These are phyloP conservation scores for Dicyrtoma fusca DNA, from an alignment of 2,888 invertebrate genomes.

Conservation along the genomic window DNA sequence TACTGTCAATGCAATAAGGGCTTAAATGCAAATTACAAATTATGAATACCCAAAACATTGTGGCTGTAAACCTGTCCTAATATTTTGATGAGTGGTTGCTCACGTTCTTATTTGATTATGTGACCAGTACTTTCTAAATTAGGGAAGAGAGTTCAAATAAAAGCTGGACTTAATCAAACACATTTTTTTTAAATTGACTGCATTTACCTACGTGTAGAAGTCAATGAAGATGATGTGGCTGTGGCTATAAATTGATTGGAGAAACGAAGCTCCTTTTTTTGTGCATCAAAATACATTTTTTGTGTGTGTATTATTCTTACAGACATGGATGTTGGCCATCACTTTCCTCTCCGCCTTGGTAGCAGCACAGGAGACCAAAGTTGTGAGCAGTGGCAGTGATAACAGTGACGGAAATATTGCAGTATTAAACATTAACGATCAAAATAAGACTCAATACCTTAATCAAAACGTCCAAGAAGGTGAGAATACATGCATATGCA, in stretches of 20 bases:
- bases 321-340: conserved; percentile 31
- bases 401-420: conserved; percentile 65
- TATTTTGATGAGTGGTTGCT: too few species aligned
- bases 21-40: too few species aligned
- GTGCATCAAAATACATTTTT: not conserved
- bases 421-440: conserved; percentile 71
- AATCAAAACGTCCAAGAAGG: conserved; percentile 76
- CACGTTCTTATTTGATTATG: not conserved
- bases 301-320: conserved; percentile 15
- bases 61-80: too few species aligned
- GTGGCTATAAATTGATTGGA: not conserved
- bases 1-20: too few species aligned
- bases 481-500: conserved; percentile 63
- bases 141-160: too few species aligned
- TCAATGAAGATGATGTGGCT: too few species aligned
- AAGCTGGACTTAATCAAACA: too few species aligned
- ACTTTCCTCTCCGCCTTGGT: conserved; percentile 26
- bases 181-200: too few species aligned
- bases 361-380: conserved; percentile 35
- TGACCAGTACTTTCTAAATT: not conserved
- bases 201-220: too few species aligned
- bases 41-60: too few species aligned
- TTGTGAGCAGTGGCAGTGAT: conserved; percentile 45
- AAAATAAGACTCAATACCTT: conserved; percentile 74
- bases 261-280: not conserved